Percentiles rank a stretch among this genome's conserved stretches.
These are phyloP conservation scores for Campaea margaritaria DNA, from an alignment of 2,888 invertebrate species.

Conservation along the genomic window DNA sequence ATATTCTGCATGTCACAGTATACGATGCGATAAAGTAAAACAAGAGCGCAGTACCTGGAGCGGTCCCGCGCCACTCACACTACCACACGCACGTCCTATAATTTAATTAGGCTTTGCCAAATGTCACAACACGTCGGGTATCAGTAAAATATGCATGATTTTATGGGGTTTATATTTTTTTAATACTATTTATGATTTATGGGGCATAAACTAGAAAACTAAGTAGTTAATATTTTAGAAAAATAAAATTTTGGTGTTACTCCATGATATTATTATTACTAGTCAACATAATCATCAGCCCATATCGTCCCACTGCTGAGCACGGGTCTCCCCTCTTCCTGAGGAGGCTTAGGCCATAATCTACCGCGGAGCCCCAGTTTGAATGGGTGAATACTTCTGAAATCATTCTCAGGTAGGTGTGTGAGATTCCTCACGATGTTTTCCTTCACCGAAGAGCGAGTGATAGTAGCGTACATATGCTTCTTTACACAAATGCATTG, in stretches of 20 bases:
- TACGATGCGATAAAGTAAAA: not conserved
- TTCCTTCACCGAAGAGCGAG: too few relatives aligned
- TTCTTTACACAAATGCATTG: too few relatives aligned
- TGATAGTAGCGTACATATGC: too few relatives aligned
- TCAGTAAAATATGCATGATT: slow-evolving; percentile 30
- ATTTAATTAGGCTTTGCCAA: slow-evolving; percentile 41
- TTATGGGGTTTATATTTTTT: slow-evolving; percentile 32
- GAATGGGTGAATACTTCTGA: too few relatives aligned
- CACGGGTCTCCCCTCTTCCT: too few relatives aligned
- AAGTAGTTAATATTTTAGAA: slow-evolving; percentile 1
- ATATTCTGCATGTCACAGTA: not conserved
- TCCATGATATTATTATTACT: not conserved
- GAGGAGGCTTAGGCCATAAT: too few relatives aligned
- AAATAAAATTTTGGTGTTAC: not conserved
- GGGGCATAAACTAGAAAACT: slow-evolving; percentile 4
- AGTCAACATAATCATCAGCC: too few relatives aligned
- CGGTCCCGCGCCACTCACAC: not conserved
- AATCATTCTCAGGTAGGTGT: too few relatives aligned
- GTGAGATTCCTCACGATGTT: too few relatives aligned
- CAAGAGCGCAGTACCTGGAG: not conserved
- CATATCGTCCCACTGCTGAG: too few relatives aligned
- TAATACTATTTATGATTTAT: slow-evolving; percentile 31
- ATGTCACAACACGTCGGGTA: slow-evolving; percentile 45
- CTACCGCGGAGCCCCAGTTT: too few relatives aligned
- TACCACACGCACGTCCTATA: slow-evolving; percentile 39